Conservation (phyloP, 2,888 invertebrate genomes). For the Ectemnius continuus region DNA sequence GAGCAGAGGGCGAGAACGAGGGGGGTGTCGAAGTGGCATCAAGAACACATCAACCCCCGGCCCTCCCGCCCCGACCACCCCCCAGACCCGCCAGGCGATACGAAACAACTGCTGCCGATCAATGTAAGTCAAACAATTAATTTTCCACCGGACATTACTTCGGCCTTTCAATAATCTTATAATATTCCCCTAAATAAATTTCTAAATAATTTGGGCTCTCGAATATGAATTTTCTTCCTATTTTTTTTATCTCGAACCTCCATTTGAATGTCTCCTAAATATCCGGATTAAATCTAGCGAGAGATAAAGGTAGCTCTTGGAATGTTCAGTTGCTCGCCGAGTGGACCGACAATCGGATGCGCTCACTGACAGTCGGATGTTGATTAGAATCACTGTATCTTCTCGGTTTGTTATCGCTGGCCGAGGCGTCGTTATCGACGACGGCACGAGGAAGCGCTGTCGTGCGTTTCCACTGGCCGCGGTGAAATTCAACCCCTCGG, state of each 20-base stretch:
- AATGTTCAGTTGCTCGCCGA: slow-evolving; percentile 10
- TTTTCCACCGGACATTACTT: no score
- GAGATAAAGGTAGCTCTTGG: no score
- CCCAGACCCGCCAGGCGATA: slow-evolving; percentile 73
- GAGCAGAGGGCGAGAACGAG: slow-evolving; percentile 67
- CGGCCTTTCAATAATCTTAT: no score
- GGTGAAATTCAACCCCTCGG: slow-evolving; percentile 34
- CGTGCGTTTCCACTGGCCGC: slow-evolving; percentile 36
- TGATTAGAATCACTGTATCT: background rate
- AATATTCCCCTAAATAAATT: no score
- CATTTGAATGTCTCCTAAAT: slow-evolving; percentile 22
- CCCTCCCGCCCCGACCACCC: slow-evolving; percentile 75
- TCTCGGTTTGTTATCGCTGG: slow-evolving; percentile 50
- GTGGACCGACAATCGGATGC: slow-evolving; percentile 9
- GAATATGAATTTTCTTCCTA: background rate
- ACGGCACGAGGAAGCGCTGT: slow-evolving; percentile 17
- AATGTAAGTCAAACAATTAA: slow-evolving; percentile 64
- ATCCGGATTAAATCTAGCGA: slow-evolving; percentile 4
- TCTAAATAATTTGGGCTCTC: background rate
- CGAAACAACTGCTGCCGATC: slow-evolving; percentile 68
- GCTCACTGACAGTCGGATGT: slow-evolving; percentile 43
- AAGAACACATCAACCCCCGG: slow-evolving; percentile 75
- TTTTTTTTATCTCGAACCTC: slow-evolving; percentile 7
- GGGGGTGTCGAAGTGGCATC: slow-evolving; percentile 68
- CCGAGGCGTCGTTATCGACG: slow-evolving; percentile 49